Evolutionary conservation across 2,888 invertebrate genomes (phyloP), one percentile per base, ranked within the genome.

Genomic region (Drosophila pseudotakahashii): DNA sequence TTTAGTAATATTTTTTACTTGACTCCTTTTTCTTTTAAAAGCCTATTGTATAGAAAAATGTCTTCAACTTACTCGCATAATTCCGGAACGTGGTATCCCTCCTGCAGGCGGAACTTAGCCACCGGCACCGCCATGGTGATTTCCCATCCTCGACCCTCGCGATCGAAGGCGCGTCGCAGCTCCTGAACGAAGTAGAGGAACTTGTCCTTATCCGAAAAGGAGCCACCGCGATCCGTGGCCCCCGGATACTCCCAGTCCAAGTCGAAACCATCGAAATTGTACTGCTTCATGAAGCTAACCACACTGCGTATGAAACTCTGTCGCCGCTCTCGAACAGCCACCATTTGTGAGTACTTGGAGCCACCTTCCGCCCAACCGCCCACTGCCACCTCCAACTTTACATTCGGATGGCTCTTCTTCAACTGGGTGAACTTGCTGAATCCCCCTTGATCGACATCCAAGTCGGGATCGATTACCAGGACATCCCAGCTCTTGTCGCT

Each of bases 291-390:
- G 89, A 96, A 97, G 76, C 94, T 95, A 51, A 97, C 94, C 54
- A 96, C 94, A 86, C 96, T 96, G 50, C 92, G 93, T 73, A 97
- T 95, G 89, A 97, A 97, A 2, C 94, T 92, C 84, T 94, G 94
- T 54, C 97, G 93, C 19, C 94, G 93, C 55, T 94, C 93, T 83
- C 95, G 95, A 48, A 95, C 93, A 0, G 95, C 94, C 0, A 96
- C 97, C 94, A 98, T 95, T 53, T 94, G 93, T 0, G 97, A 97
- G 91, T 97, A 98, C 90, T 97, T 97, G 76, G 94, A 93, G 19
- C 97, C 97, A 13, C 97, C 97, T 89, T 97, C 97, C 0, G 95
- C 97, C 97, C 97, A 98, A 0, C 97, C 97, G 0, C 98, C 98
- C 0, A 97, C 96, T 0, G 97, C 97, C 1, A 97, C 93, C 92